Base-by-base conservation (phyloP, 1,140 invertebrate genomes). In the Gonatopus flavifemur region DNA sequence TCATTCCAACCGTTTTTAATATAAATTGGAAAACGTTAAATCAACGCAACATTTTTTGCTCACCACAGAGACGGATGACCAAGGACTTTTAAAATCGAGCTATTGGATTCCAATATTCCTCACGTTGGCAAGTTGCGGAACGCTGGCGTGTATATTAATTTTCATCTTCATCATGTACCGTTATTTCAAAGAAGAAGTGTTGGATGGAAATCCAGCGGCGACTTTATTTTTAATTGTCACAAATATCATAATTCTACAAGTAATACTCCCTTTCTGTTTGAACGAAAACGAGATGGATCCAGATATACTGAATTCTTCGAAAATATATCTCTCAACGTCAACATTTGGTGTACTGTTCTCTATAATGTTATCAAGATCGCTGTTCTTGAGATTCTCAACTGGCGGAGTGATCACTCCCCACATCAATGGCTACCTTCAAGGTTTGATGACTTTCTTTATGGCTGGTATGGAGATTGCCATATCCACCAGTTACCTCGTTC, bases 371-470 rank as follows among this genome's bases (percentile, higher is more conserved):
- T 74, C 82, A 2, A 76, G 84, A 32, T 71, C 82, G 7, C 70
- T 84, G 32, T 81, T 84, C 47, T 60, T 86, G 1, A 77, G 82
- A 4, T 81, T 82, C 21, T 82, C 83, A 15, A 81, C 74, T 15
- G 76, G 76, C 3, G 81, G 81, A 1, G 78, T 82, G 0, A 78
- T 84, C 35, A 80, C 82, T n/a, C 80, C 79, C 15, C 84, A 86
- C 59, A 77, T 86, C 3, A 86, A 84, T 38, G 82, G 83, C 4
- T 77, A 84, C 25, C 69, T 86, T 4, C 82, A 85, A 46, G 69
- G 77, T 6, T 37, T 81, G 2, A 67, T 84, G 57, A 67, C 81
- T 20, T 78, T 84, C 55, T 86, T 86, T 63, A 80, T 84, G 61
- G 68, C 68, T 13, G 69, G 69, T 19, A 81, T 85, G 2, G 80